phyloP scores from a whole-genome alignment of 2,888 invertebrate species.

The Drosophila neonasuta region DNA sequence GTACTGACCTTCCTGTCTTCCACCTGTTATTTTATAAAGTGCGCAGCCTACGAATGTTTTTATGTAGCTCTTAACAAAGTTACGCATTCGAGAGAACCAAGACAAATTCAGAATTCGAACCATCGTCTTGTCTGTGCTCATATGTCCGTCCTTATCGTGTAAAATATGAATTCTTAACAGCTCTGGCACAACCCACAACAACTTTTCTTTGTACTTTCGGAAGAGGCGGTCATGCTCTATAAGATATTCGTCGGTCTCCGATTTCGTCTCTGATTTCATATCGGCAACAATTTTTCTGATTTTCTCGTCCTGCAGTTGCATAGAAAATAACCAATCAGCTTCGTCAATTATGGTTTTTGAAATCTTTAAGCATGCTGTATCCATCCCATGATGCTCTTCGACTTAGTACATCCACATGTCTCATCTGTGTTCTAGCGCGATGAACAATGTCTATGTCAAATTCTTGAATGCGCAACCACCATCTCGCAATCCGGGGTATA shows the following conservation, averaged over 20 bases:
- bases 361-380: slow-evolving; percentile 20
- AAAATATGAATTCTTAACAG: too few relatives aligned
- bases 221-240: too few relatives aligned
- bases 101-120: too few relatives aligned
- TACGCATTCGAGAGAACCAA: too few relatives aligned
- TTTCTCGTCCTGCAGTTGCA: slow-evolving; percentile 43
- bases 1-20: too few relatives aligned
- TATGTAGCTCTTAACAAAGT: too few relatives aligned
- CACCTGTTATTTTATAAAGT: too few relatives aligned
- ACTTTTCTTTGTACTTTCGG: too few relatives aligned
- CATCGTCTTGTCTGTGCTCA: too few relatives aligned
- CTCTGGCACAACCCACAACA: too few relatives aligned
- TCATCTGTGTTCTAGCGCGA: background rate
- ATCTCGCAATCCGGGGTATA: slow-evolving; percentile 42
- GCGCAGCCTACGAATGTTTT: too few relatives aligned
- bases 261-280: background rate
- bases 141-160: too few relatives aligned
- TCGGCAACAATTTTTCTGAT: background rate
- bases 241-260: background rate
- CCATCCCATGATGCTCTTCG: background rate
- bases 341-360: slow-evolving; percentile 32
- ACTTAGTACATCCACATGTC: slow-evolving; percentile 1
- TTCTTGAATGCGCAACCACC: slow-evolving; percentile 7
- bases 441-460: background rate
- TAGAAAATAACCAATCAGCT: slow-evolving; percentile 45